Conservation (phyloP, 2,113 vertebrate species). For the Opisthocomus hoazin region DNA sequence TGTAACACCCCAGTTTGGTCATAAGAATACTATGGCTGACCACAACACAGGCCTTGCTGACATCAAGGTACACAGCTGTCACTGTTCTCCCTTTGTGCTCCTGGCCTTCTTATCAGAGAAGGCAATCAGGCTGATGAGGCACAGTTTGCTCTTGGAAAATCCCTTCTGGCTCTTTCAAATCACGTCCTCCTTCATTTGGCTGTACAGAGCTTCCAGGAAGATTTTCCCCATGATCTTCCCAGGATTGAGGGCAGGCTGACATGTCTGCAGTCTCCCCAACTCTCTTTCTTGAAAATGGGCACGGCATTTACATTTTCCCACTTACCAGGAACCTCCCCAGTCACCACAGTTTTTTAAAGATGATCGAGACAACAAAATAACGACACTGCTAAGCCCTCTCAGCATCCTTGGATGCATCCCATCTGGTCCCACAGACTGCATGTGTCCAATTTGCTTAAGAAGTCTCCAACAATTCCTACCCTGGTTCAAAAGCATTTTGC, state of each 20-base stretch:
- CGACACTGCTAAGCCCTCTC: background rate
- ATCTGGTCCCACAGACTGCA: background rate
- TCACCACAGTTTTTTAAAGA: background rate
- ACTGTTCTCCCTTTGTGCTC: background rate
- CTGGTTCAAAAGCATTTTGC: background rate
- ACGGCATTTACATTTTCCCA: background rate
- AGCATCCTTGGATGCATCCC: background rate
- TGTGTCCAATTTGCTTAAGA: background rate
- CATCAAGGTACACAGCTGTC: background rate
- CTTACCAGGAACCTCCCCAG: background rate
- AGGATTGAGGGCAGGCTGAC: background rate
- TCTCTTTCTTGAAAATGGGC: background rate
- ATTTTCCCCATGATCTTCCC: background rate
- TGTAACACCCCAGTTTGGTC: background rate
- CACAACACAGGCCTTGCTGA: background rate
- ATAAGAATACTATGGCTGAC: background rate
- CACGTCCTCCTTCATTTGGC: background rate
- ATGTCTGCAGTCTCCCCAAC: accelerated
- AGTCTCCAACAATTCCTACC: background rate
- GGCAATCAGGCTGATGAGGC: background rate
- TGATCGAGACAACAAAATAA: background rate
- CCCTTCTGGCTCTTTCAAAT: background rate
- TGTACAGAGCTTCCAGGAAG: background rate
- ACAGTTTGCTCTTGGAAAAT: background rate
- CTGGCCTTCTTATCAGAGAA: background rate